Evolutionary conservation across 1,140 invertebrate genomes (phyloP).

Genomic region (Dufourea novaeangliae): DNA sequence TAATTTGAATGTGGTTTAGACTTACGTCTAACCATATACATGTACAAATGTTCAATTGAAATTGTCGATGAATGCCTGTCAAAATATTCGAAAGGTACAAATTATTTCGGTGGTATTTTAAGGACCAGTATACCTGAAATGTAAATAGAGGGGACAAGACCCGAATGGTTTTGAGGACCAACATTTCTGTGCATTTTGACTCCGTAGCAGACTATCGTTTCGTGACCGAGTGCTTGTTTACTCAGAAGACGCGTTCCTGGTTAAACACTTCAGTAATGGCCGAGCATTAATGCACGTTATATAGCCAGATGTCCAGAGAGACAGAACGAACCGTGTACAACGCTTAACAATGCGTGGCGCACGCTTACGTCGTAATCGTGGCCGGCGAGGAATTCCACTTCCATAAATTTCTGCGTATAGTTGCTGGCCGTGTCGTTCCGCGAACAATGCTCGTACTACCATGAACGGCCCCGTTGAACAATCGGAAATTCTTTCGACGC

Average conservation of each 20-base stretch:
- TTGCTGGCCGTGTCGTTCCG: conserved; percentile 25
- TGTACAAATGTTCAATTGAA: too few relatives aligned
- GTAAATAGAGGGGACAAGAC: conserved; percentile 15
- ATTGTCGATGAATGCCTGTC: too few relatives aligned
- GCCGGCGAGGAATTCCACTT: conserved; percentile 53
- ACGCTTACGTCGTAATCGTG: conserved; percentile 29
- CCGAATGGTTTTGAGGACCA: conserved; percentile 8
- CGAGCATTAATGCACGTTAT: conserved; percentile 64
- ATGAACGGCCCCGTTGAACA: neutral
- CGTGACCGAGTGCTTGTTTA: conserved; percentile 68
- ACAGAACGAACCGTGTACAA: conserved; percentile 38
- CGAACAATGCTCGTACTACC: conserved; percentile 48
- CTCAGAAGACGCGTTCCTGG: conserved; percentile 62
- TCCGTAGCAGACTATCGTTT: conserved; percentile 67
- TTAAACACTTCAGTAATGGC: conserved; percentile 66
- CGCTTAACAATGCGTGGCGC: conserved; percentile 35
- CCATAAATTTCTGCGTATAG: conserved; percentile 60
- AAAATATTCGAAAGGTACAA: conserved; percentile 7
- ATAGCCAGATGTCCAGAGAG: conserved; percentile 48
- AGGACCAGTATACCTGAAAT: neutral
- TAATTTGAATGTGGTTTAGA: too few relatives aligned
- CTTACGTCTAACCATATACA: too few relatives aligned
- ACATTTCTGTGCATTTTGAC: conserved; percentile 38
- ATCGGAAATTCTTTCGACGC: conserved; percentile 18
- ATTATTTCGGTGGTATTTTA: conserved; percentile 36